Evolutionary conservation across 2,113 vertebrate genomes (phyloP), one percentile per base, ranked within the genome.

Genomic region (Pseudopipra pipra): DNA sequence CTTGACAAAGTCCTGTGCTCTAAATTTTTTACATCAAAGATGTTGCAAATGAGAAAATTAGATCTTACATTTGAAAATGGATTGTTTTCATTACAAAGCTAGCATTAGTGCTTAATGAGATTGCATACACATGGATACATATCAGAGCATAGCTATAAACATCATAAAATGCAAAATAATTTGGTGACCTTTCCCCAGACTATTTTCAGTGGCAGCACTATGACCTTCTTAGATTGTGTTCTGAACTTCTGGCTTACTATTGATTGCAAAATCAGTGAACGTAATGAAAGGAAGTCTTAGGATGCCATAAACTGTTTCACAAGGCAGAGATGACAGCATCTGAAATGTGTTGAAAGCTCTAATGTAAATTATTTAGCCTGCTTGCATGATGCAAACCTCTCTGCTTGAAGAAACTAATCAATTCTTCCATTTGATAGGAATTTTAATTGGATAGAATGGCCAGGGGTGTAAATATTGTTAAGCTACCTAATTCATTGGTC

Each of bases 391-490:
- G 89, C 84, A 96, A 97, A 85, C 66, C 71, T 96, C 93, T 96
- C 89, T 97, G 91, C 95, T 97, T 97, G 89, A 98, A 97, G 82
- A 97, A 62, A 88, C 89, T 92, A 96, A 98, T 98, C 96, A 98
- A 85, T 97, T 95, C 74, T 97, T 97, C 87, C 63, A 73, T 94
- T 97, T 97, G 96, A 97, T 98, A 94, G 95, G 88, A 97, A 97
- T 96, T 98, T 97, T 98, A 98, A 98, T 97, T 98, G 96, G 97
- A 97, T 96, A 86, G 92, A 97, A 97, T 95, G 97, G 96, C 93
- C 96, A 97, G 95, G 93, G 90, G 85, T 97, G 85, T 86, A 96
- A 97, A 97, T 95, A 94, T 52, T 96, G 52, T 96, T 97, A 87
- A 79, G 55, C 82, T 86, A 71, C 76, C 52, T 96, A 88, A 94